phyloP scores from a whole-genome alignment of 2,888 invertebrate genomes.

The Metellina segmentata region DNA sequence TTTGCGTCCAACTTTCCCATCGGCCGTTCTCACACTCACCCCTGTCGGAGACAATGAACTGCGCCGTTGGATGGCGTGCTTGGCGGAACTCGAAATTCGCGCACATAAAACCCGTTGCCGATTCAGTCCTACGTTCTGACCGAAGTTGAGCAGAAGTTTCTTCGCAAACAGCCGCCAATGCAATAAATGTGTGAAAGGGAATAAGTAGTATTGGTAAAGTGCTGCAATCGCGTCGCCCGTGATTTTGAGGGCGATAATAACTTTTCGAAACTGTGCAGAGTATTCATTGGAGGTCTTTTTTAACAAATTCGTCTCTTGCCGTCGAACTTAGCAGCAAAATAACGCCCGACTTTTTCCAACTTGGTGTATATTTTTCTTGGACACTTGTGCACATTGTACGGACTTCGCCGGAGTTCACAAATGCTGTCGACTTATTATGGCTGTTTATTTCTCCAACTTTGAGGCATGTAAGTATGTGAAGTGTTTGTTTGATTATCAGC shows the following conservation, averaged over 20 bases:
- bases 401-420: conserved; percentile 16
- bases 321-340: too few relatives aligned
- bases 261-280: too few relatives aligned
- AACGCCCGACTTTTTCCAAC: neutral
- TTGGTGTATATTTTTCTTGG: neutral
- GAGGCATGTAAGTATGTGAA: conserved; percentile 54
- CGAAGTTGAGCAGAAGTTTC: conserved; percentile 23
- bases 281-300: too few relatives aligned
- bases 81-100: conserved; percentile 65
- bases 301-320: too few relatives aligned
- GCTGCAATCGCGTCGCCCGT: neutral
- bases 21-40: conserved; percentile 15
- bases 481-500: neutral
- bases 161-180: conserved; percentile 6
- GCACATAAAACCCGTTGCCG: conserved; percentile 38
- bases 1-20: conserved; percentile 41
- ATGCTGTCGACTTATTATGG: conserved; percentile 47
- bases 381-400: conserved; percentile 29
- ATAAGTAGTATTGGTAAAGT: neutral
- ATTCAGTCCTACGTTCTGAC: conserved; percentile 42
- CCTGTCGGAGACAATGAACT: conserved; percentile 57
- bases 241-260: neutral
- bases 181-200: conserved; percentile 17
- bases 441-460: conserved; percentile 22
- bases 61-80: conserved; percentile 60